These are phyloP conservation scores for Philhelius pedissequus DNA, from an alignment of 2,888 invertebrate genomes.

Conservation along the genomic window DNA sequence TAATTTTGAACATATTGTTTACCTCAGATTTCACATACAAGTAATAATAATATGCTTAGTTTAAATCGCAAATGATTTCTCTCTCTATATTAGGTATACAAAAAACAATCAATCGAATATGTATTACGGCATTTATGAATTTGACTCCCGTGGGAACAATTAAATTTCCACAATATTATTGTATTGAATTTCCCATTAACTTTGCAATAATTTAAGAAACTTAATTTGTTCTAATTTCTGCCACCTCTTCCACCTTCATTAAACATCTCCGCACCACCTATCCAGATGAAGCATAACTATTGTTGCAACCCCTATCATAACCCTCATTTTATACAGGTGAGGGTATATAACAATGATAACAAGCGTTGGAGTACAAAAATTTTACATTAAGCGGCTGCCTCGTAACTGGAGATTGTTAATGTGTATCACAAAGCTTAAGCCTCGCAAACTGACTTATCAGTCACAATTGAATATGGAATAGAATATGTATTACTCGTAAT, in stretches of 20 bases:
- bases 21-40: too few relatives aligned
- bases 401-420: neutral
- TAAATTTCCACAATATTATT: neutral
- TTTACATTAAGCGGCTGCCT: neutral
- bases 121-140: neutral
- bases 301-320: slow-evolving; percentile 24
- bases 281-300: neutral
- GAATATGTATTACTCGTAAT: too few relatives aligned
- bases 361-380: neutral
- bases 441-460: neutral
- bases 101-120: neutral
- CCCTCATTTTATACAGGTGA: slow-evolving; percentile 29
- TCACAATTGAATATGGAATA: neutral
- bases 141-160: slow-evolving; percentile 40
- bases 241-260: neutral
- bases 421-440: neutral
- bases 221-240: neutral
- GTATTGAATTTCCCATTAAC: slow-evolving; percentile 34
- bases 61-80: too few relatives aligned
- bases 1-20: too few relatives aligned
- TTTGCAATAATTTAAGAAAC: neutral
- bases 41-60: too few relatives aligned
- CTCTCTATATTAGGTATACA: slow-evolving; percentile 1
- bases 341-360: too few relatives aligned
- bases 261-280: neutral